Percentiles rank a stretch among this genome's conserved stretches.
Conservation (phyloP, 2,888 invertebrate species). For the Choristoneura rosaceana region DNA sequence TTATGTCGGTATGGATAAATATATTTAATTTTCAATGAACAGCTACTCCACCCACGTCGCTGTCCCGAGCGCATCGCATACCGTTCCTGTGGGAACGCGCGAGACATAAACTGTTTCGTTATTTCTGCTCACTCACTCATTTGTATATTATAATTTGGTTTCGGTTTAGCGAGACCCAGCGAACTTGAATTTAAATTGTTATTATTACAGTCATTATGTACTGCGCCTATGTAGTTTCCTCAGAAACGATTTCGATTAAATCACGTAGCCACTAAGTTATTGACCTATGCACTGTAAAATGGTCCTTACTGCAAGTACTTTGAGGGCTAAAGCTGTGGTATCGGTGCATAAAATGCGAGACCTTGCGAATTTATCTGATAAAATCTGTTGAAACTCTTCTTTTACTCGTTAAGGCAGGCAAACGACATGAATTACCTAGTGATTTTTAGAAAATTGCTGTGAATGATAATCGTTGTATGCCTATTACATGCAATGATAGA, state of each 20-base stretch:
- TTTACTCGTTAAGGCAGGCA: not conserved
- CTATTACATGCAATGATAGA: not conserved
- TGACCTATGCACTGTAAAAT: constrained; percentile 23
- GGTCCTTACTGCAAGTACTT: constrained; percentile 1
- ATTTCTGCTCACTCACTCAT: constrained; percentile 84
- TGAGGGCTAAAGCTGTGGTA: not conserved
- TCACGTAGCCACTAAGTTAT: constrained; percentile 39
- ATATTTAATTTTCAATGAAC: constrained; percentile 14
- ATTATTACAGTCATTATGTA: constrained; percentile 62
- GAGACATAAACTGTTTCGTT: constrained; percentile 84
- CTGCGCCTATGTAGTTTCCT: constrained; percentile 49
- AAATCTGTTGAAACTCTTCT: not conserved
- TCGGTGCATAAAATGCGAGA: not conserved
- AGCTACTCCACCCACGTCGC: constrained; percentile 60
- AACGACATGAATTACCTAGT: not conserved
- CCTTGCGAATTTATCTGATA: not conserved
- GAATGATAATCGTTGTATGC: not conserved
- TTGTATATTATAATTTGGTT: constrained; percentile 84
- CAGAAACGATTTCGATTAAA: constrained; percentile 42
- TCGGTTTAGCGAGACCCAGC: constrained; percentile 55
- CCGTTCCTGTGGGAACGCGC: constrained; percentile 85
- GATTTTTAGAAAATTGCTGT: not conserved
- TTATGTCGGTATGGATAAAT: not conserved
- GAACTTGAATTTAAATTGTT: constrained; percentile 66
- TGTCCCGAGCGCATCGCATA: constrained; percentile 64